phyloP scores from a whole-genome alignment of 1,140 invertebrate species.

The Drosophila yakuba region DNA sequence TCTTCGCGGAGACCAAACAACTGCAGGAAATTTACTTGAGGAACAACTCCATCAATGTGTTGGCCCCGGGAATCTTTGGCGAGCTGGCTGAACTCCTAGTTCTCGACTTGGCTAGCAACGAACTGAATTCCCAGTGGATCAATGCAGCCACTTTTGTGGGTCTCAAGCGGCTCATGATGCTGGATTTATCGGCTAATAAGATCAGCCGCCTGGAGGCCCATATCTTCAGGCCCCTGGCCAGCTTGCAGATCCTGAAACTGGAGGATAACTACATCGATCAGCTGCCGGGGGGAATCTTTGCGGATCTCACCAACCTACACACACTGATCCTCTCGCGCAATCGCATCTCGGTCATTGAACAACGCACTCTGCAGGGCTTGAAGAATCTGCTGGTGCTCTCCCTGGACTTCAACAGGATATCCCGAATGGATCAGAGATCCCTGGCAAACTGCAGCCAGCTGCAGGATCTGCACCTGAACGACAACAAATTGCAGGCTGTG shows the following conservation, averaged over 20 bases:
- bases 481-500: constrained; percentile 92
- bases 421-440: constrained; percentile 91
- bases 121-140: constrained; percentile 94
- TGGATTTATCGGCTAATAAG: constrained; percentile 93
- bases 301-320: constrained; percentile 92
- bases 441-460: constrained; percentile 93
- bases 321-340: constrained; percentile 95
- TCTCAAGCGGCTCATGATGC: constrained; percentile 91
- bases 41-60: constrained; percentile 94
- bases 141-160: constrained; percentile 94
- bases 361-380: constrained; percentile 91
- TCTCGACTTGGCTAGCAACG: constrained; percentile 94
- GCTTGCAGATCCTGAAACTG: constrained; percentile 92
- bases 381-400: constrained; percentile 91
- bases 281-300: constrained; percentile 93
- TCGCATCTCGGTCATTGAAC: constrained; percentile 91
- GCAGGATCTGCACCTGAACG: constrained; percentile 94
- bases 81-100: constrained; percentile 92
- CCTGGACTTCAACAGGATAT: constrained; percentile 93
- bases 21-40: constrained; percentile 93
- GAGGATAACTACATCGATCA: constrained; percentile 93
- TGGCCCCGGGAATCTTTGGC: constrained; percentile 93
- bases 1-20: constrained; percentile 92
- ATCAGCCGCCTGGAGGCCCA: constrained; percentile 91
- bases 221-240: constrained; percentile 92